These are phyloP conservation scores for Sphenopsis melanotis DNA, from an alignment of 2,797 vertebrate genomes.

Conservation along the genomic window DNA sequence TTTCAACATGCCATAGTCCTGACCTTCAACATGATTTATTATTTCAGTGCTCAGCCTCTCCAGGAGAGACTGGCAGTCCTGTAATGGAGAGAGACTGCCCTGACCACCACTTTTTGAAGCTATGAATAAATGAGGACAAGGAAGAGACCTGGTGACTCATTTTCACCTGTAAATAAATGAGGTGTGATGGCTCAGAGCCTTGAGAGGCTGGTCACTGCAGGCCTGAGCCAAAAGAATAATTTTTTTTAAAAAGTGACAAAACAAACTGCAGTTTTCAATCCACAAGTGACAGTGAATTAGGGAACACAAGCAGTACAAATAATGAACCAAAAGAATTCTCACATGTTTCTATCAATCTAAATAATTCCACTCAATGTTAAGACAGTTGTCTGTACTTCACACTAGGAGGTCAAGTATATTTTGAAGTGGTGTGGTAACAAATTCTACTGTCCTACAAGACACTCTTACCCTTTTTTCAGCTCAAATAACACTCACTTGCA, in stretches of 20 bases:
- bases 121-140: constrained; percentile 21
- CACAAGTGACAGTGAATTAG: neutral
- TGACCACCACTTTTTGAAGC: neutral
- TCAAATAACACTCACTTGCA: neutral
- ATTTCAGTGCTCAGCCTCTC: constrained; percentile 1
- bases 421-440: neutral
- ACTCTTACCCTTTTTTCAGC: neutral
- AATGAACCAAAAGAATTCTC: neutral
- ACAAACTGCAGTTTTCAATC: neutral
- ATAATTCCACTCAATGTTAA: neutral
- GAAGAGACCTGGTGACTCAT: neutral
- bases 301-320: neutral
- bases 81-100: neutral
- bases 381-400: neutral
- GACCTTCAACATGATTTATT: constrained; percentile 34
- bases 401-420: neutral
- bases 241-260: neutral
- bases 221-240: neutral
- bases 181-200: constrained; percentile 7
- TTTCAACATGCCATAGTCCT: neutral
- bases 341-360: neutral
- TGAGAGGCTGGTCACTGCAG: neutral
- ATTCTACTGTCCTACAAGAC: neutral
- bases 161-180: constrained; percentile 37
- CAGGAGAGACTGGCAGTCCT: neutral